Evolutionary conservation across 2,797 vertebrate species (phyloP).

Genomic region (Ciconia nigra): DNA sequence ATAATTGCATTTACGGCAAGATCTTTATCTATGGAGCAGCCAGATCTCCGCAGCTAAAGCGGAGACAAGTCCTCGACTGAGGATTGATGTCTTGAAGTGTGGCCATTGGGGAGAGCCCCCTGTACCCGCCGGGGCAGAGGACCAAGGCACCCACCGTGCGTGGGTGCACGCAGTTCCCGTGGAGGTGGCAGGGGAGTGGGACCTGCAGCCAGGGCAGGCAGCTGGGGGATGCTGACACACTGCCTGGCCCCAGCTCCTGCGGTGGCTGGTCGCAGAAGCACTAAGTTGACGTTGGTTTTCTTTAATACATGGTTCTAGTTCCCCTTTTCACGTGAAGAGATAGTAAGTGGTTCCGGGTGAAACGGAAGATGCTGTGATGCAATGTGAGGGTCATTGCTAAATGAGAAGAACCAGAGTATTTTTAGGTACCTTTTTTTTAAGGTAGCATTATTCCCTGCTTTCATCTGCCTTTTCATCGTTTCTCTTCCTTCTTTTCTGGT

Average conservation of each 20-base stretch:
- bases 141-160: neutral
- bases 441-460: neutral
- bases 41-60: neutral
- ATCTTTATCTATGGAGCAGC: neutral
- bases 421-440: neutral
- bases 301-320: neutral
- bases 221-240: too few species aligned
- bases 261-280: rapidly evolving
- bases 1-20: too few species aligned
- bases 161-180: neutral
- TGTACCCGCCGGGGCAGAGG: neutral
- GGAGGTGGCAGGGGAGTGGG: too few species aligned
- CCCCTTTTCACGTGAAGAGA: neutral
- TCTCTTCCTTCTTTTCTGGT: neutral
- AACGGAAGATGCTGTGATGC: neutral
- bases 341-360: neutral
- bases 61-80: neutral
- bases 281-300: rapidly evolving
- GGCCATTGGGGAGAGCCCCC: neutral
- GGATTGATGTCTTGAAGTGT: neutral
- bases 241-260: neutral
- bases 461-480: neutral
- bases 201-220: rapidly evolving
- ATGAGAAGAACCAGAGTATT: neutral
- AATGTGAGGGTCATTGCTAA: neutral